These are phyloP conservation scores for Hycleus phaleratus DNA, from an alignment of 1,140 invertebrate genomes.

Conservation along the genomic window DNA sequence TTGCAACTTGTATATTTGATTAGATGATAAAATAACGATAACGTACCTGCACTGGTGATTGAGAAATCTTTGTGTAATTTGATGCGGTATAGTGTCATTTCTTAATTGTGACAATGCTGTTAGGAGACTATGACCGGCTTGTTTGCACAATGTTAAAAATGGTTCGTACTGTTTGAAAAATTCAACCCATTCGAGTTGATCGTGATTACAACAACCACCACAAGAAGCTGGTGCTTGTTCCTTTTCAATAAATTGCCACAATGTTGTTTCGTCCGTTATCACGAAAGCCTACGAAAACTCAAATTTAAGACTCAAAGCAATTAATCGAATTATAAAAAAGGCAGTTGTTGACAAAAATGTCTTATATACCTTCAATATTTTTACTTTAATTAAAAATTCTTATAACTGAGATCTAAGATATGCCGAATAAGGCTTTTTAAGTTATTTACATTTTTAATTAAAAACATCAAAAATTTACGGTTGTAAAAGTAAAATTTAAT, in stretches of 20 bases:
- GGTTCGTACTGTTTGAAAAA: slow-evolving; percentile 54
- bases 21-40: slow-evolving; percentile 3
- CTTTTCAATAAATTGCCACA: slow-evolving; percentile 38
- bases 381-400: too few species aligned
- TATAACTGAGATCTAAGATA: too few species aligned
- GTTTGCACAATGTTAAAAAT: slow-evolving; percentile 43
- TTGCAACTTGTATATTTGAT: background rate
- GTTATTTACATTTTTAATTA: too few species aligned
- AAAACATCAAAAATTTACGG: too few species aligned
- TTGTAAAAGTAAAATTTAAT: background rate
- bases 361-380: too few species aligned
- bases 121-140: slow-evolving; percentile 44
- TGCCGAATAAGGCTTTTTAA: too few species aligned
- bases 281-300: slow-evolving; percentile 28
- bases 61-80: slow-evolving; percentile 44
- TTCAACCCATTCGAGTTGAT: slow-evolving; percentile 54
- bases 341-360: background rate
- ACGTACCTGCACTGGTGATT: slow-evolving; percentile 46
- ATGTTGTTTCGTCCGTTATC: slow-evolving; percentile 32
- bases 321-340: background rate
- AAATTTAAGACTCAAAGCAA: background rate
- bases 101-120: slow-evolving; percentile 46
- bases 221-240: slow-evolving; percentile 46
- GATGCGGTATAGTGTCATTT: slow-evolving; percentile 41
- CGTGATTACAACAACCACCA: slow-evolving; percentile 46